Evolutionary conservation across 2,113 vertebrate genomes (phyloP).

Genomic region (Cyphomyrus discorhynchus): DNA sequence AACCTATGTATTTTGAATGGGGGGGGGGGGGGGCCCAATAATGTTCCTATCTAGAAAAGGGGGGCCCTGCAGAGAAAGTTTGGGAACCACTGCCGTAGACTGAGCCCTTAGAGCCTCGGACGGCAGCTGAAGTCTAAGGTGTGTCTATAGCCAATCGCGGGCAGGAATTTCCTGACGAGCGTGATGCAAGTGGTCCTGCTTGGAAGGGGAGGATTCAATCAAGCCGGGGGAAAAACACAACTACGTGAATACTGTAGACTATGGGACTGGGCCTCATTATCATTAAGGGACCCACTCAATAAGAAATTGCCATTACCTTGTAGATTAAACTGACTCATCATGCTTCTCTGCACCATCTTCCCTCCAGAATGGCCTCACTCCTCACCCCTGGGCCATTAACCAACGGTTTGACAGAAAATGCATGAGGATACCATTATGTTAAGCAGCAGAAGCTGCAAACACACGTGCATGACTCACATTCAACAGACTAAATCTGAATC

Average conservation of each 20-base stretch:
- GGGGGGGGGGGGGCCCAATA: no score
- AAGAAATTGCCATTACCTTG: background rate
- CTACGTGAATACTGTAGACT: background rate
- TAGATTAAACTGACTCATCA: background rate
- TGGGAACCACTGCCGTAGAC: no score
- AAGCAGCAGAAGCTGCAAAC: background rate
- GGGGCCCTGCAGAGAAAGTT: no score
- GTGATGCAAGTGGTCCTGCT: background rate
- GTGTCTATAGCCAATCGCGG: background rate
- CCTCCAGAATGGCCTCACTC: background rate
- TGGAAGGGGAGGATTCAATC: background rate
- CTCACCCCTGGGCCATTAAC: background rate
- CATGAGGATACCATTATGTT: background rate
- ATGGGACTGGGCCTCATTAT: background rate
- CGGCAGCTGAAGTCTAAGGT: background rate
- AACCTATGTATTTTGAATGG: no score
- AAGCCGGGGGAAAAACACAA: background rate
- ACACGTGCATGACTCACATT: background rate
- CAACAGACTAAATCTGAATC: background rate
- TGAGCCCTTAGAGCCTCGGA: background rate
- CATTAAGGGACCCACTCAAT: background rate
- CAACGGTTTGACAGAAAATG: background rate
- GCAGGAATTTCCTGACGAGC: background rate
- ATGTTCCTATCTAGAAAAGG: no score
- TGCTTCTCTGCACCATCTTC: background rate